These are phyloP conservation scores for Cataglyphis altisquamis DNA, from an alignment of 2,888 invertebrate species.

Conservation along the genomic window DNA sequence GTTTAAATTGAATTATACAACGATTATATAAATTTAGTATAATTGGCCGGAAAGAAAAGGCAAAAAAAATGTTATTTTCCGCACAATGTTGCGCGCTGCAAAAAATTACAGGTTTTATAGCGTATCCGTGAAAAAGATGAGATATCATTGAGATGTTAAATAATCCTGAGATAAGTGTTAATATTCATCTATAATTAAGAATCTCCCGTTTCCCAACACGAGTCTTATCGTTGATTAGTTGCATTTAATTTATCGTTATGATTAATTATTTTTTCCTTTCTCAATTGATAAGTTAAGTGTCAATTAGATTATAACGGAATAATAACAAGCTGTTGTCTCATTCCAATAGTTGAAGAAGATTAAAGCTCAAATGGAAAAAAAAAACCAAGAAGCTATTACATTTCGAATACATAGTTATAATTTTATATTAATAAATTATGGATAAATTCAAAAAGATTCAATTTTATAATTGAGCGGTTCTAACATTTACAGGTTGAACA, in stretches of 20 bases:
- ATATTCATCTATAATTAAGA: conserved; percentile 12
- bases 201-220: neutral
- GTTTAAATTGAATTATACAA: neutral
- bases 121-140: conserved; percentile 17
- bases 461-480: neutral
- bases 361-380: neutral
- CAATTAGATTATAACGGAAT: conserved; percentile 5
- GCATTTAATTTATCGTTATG: conserved; percentile 7
- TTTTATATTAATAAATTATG: neutral
- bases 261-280: neutral
- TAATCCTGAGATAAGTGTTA: conserved; percentile 32
- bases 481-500: neutral
- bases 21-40: conserved; percentile 29
- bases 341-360: neutral
- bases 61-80: conserved; percentile 23
- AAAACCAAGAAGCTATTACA: conserved; percentile 28
- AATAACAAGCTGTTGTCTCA: conserved; percentile 7
- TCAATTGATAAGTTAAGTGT: conserved; percentile 11
- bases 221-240: neutral
- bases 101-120: conserved; percentile 37
- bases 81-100: neutral
- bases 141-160: conserved; percentile 38
- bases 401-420: neutral
- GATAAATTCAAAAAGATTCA: neutral
- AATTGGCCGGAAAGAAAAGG: conserved; percentile 18